Conservation (phyloP, 2,888 invertebrate genomes). For the Spisula solida region DNA sequence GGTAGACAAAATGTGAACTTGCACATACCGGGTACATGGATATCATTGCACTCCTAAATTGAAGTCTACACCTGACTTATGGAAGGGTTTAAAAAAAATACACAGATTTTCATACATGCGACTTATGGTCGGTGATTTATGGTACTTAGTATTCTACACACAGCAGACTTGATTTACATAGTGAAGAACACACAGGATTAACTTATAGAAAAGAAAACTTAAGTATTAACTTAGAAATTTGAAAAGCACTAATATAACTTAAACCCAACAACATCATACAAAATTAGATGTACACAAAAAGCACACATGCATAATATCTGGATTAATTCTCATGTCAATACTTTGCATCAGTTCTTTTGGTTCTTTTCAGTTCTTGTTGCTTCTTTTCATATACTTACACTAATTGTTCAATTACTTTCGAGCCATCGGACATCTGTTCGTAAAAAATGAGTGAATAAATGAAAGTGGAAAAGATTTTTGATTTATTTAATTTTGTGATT, state of each 20-base stretch:
- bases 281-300: not conserved
- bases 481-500: not conserved
- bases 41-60: too few species aligned
- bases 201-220: not conserved
- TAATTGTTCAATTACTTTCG: not conserved
- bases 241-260: not conserved
- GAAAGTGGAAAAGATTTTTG: not conserved
- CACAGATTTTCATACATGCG: too few species aligned
- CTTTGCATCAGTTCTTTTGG: not conserved
- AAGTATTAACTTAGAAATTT: not conserved
- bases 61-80: too few species aligned
- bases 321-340: not conserved
- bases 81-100: too few species aligned
- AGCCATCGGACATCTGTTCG: slow-evolving; percentile 18
- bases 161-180: too few species aligned
- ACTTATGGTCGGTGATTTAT: too few species aligned
- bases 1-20: too few species aligned
- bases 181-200: too few species aligned
- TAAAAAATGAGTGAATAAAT: not conserved
- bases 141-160: too few species aligned
- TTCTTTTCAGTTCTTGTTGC: not conserved
- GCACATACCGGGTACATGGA: too few species aligned
- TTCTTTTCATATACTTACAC: not conserved
- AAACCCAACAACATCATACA: not conserved
- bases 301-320: slow-evolving; percentile 26